These are phyloP conservation scores for Pentalonia nigronervosa DNA, from an alignment of 1,140 invertebrate species.

Conservation along the genomic window DNA sequence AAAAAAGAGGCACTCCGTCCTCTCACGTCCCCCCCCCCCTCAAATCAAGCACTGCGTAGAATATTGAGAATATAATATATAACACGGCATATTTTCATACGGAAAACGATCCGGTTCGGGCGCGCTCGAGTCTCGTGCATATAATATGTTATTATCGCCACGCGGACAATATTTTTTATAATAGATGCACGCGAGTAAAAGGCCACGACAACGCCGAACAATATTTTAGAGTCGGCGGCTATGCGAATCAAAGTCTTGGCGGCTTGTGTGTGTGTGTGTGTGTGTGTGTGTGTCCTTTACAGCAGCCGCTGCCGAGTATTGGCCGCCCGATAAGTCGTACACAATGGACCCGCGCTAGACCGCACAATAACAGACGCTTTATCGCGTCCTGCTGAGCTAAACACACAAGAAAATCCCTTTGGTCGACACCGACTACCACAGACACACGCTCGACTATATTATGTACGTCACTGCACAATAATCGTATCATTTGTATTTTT, in stretches of 20 bases:
- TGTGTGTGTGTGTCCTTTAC: not conserved
- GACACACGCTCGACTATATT: not conserved
- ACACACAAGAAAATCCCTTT: conserved; percentile 45
- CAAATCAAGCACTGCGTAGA: not conserved
- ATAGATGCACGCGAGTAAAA: not conserved
- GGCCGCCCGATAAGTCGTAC: not conserved
- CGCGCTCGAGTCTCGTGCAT: not conserved
- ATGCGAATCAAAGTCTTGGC: conserved; percentile 42
- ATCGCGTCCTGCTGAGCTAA: conserved; percentile 44
- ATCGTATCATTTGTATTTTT: conserved; percentile 30
- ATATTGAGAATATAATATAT: not conserved
- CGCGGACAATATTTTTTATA: not conserved
- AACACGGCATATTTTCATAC: not conserved
- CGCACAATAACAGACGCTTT: not conserved
- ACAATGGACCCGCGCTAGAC: not conserved
- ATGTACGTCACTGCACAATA: not conserved
- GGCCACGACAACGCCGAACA: not conserved
- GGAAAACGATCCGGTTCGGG: not conserved
- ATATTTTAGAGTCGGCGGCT: not conserved
- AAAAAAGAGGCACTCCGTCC: too few species aligned
- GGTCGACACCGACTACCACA: conserved; percentile 39
- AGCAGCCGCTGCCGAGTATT: not conserved
- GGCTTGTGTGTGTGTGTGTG: not conserved
- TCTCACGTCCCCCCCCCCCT: too few species aligned
- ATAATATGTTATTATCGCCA: not conserved